Evolutionary conservation across 1,140 invertebrate genomes (phyloP).

Genomic region (Neodiprion lecontei): DNA sequence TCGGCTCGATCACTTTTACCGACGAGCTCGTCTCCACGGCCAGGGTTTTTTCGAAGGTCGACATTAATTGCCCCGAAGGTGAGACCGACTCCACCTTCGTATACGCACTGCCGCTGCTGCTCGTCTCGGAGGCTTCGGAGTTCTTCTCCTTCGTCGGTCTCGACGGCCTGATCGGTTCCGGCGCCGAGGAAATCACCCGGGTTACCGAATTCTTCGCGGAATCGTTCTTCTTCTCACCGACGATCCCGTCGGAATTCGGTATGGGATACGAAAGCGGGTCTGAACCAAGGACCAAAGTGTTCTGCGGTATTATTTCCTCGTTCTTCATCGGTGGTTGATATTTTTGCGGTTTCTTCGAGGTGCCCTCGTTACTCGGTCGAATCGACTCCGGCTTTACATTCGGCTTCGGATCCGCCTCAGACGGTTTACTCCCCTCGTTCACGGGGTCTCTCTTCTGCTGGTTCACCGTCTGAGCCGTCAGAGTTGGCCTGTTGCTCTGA

Average conservation of each 20-base stretch:
- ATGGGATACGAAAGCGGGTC: conserved; percentile 25
- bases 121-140: conserved; percentile 22
- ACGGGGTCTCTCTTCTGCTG: background rate
- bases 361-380: background rate
- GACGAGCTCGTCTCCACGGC: conserved; percentile 51
- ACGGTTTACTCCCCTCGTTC: background rate
- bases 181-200: conserved; percentile 20
- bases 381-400: background rate
- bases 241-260: conserved; percentile 12
- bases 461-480: background rate
- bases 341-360: conserved; percentile 36
- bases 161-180: conserved; percentile 3
- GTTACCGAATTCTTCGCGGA: conserved; percentile 17
- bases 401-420: background rate
- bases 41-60: conserved; percentile 44
- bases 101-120: background rate
- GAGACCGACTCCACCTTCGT: background rate
- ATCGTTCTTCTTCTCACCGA: background rate
- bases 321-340: conserved; percentile 45
- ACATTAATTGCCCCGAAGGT: conserved; percentile 15
- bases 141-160: conserved; percentile 12
- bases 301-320: conserved; percentile 38
- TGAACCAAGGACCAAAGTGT: conserved; percentile 47
- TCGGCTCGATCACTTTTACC: conserved; percentile 52
- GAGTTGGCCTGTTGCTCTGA: background rate